Conservation (phyloP, 1,140 invertebrate genomes). For the Mesaphorura yosii region DNA sequence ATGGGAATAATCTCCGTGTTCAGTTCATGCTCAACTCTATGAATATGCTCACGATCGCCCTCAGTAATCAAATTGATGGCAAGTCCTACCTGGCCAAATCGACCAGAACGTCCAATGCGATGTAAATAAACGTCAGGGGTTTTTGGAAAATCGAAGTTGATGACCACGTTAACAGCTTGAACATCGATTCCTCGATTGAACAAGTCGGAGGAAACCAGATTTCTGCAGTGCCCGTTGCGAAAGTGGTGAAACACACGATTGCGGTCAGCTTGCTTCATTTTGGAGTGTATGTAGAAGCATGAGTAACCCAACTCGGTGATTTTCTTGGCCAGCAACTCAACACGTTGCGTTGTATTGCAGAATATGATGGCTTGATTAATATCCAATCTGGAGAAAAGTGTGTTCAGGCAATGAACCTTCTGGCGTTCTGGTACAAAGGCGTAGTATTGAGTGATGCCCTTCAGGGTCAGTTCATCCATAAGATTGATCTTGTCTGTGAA, state of each 20-base stretch:
- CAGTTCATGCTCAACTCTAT: conserved; percentile 96
- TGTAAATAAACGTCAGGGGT: conserved; percentile 99
- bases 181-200: conserved; percentile 99
- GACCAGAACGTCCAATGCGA: conserved; percentile 94
- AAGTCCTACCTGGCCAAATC: conserved; percentile 96
- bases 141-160: conserved; percentile 99
- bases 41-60: conserved; percentile 92
- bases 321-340: conserved; percentile 96
- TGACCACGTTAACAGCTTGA: conserved; percentile 98
- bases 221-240: conserved; percentile 88
- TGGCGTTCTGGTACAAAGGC: conserved; percentile 99
- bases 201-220: conserved; percentile 83
- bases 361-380: conserved; percentile 99
- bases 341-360: conserved; percentile 98
- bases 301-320: conserved; percentile 98
- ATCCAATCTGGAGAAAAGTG: conserved; percentile 98
- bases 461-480: conserved; percentile 98
- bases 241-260: conserved; percentile 99
- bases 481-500: conserved; percentile 98
- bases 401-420: conserved; percentile 99
- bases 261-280: conserved; percentile 95
- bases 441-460: conserved; percentile 99
- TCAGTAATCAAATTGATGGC: conserved; percentile 99
- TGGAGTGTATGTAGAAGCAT: conserved; percentile 99
- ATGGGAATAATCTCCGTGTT: conserved; percentile 98